Evolutionary conservation across 1,140 invertebrate species (phyloP), one percentile per base, ranked within the genome.

Genomic region (Reticulitermes speratus): DNA sequence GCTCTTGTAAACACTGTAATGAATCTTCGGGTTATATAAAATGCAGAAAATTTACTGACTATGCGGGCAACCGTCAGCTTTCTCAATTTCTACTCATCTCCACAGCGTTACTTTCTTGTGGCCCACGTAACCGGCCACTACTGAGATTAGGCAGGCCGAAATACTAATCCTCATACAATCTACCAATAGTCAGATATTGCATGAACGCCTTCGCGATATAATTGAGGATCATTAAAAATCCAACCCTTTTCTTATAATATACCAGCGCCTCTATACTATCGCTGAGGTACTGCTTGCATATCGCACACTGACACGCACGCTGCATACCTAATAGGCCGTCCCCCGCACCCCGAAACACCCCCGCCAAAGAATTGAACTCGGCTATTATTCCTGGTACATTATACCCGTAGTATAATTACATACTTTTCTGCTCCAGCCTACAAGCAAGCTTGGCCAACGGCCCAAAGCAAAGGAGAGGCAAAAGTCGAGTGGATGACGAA

Each of bases 171-270:
- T 75, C 65, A 30, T 9, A 30, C 65, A 30, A 75, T 25, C 25
- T 25, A 0, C 25, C 65, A 75, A 30, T 25, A 2, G 65, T 75
- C 65, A 25, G 65, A 75, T 14, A 75, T 30, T 75, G 65, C 65
- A 75, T 75, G 65, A 75, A 75, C 65, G 65, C 65, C 65, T 75
- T 75, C 65, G n/a, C 65, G 65, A 30, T 75, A 30, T 75, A 75
- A 75, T 75, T 75, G 65, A 75, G 65, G 65, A 30, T 75, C 65
- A 75, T 75, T 75, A 75, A 75, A 75, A 75, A 75, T 75, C 65
- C 65, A 75, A 75, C 65, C 65, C 65, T 75, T 75, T 30, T 75
- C 65, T 75, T 75, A 75, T 75, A 75, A 6, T 75, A 30, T 25
- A 75, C 25, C n/a, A 75, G 65, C 65, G 65, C 65, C 65, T 75